Evolutionary conservation across 2,113 vertebrate genomes (phyloP).

Genomic region (Sapajus apella): DNA sequence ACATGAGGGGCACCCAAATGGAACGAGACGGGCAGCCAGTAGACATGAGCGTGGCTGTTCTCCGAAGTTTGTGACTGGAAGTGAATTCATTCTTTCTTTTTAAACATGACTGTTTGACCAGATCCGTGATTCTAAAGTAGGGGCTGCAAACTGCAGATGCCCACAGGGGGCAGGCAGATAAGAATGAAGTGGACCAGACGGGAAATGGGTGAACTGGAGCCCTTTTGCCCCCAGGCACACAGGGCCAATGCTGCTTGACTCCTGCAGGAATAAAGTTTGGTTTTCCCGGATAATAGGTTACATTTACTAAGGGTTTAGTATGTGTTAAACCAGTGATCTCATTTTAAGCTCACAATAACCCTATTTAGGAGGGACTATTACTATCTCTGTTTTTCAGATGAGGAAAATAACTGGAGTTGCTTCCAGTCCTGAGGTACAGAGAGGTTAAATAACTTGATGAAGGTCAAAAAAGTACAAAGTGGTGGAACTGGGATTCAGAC

Average conservation of each 20-base stretch:
- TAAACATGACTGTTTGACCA: neutral
- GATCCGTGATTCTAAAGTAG: neutral
- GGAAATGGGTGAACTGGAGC: neutral
- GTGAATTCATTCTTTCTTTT: neutral
- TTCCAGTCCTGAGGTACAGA: neutral
- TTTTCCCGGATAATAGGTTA: neutral
- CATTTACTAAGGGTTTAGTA: neutral
- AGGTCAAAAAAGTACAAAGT: neutral
- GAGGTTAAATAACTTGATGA: neutral
- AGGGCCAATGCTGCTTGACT: too few species aligned
- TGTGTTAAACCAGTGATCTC: neutral
- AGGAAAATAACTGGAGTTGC: neutral
- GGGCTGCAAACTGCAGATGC: neutral
- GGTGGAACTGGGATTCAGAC: neutral
- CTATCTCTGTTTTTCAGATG: neutral
- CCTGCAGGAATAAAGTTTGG: neutral
- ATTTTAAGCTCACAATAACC: neutral
- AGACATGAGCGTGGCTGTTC: accelerated
- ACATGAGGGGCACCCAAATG: accelerated
- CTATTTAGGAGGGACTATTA: neutral
- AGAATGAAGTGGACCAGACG: neutral
- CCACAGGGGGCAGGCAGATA: neutral
- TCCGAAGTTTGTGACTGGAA: neutral
- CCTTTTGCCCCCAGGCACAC: accelerated
- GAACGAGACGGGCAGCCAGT: accelerated